Evolutionary conservation across 2,888 invertebrate genomes (phyloP).

Genomic region (Chelonus formosanus): DNA sequence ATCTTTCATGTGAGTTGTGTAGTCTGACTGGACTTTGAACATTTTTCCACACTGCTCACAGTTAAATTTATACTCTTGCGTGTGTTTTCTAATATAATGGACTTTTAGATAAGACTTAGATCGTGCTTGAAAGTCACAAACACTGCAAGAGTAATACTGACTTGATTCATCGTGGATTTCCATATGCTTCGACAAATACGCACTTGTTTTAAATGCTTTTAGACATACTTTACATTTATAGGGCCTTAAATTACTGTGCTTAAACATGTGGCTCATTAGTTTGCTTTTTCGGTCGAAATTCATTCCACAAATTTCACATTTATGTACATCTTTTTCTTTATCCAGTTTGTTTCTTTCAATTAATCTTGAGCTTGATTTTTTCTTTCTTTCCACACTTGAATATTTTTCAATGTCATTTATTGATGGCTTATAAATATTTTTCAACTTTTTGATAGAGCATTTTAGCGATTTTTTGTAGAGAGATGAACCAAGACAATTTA

Average conservation of each 20-base stretch:
- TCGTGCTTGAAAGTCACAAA: constrained; percentile 57
- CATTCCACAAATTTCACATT: constrained; percentile 54
- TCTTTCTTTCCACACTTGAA: background rate
- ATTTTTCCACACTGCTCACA: constrained; percentile 68
- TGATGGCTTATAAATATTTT: background rate
- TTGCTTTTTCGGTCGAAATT: constrained; percentile 55
- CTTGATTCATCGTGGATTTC: constrained; percentile 55
- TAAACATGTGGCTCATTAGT: constrained; percentile 54
- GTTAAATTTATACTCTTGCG: constrained; percentile 65
- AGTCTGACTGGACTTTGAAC: constrained; percentile 68
- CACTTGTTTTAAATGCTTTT: constrained; percentile 55
- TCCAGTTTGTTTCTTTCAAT: constrained; percentile 1
- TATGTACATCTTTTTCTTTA: constrained; percentile 40
- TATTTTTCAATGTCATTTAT: background rate
- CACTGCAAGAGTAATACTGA: constrained; percentile 49
- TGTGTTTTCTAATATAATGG: constrained; percentile 57
- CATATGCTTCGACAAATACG: constrained; percentile 54
- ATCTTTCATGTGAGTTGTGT: constrained; percentile 66
- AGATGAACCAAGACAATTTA: too few species aligned
- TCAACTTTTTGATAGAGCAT: background rate
- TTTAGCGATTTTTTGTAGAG: too few species aligned
- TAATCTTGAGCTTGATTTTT: background rate
- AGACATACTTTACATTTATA: constrained; percentile 55
- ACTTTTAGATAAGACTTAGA: constrained; percentile 57
- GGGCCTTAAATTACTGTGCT: constrained; percentile 56